These are phyloP conservation scores for Gorsachius goisagi DNA, from an alignment of 2,113 vertebrate genomes.

Conservation along the genomic window DNA sequence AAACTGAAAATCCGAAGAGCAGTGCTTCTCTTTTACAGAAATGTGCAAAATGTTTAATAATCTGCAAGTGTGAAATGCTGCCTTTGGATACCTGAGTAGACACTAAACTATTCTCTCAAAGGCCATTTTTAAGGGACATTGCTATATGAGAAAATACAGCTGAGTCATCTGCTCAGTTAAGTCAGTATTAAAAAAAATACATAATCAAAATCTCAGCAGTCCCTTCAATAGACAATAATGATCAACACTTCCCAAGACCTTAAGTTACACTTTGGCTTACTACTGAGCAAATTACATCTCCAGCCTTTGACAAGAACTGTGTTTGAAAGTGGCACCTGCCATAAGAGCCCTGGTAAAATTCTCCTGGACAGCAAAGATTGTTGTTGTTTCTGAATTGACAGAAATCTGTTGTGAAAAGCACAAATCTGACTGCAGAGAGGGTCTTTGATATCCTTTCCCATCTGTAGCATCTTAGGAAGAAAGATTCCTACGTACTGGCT, in stretches of 20 bases:
- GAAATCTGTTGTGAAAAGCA: not conserved
- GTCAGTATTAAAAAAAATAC: not conserved
- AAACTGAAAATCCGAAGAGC: not conserved
- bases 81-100: not conserved
- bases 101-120: not conserved
- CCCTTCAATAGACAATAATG: not conserved
- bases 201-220: not conserved
- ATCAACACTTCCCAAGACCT: not conserved
- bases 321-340: not conserved
- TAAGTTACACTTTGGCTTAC: not conserved
- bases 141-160: not conserved
- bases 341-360: not conserved
- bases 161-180: not conserved
- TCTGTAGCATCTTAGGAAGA: not conserved
- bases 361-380: not conserved
- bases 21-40: not conserved
- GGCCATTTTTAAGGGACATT: not conserved
- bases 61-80: not conserved
- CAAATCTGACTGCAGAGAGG: not conserved
- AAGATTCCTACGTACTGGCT: not conserved
- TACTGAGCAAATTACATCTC: not conserved
- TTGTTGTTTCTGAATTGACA: not conserved
- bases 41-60: not conserved
- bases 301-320: not conserved
- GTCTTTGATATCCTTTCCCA: not conserved